Conservation (phyloP, 1,140 invertebrate species). For the Maniola jurtina region DNA sequence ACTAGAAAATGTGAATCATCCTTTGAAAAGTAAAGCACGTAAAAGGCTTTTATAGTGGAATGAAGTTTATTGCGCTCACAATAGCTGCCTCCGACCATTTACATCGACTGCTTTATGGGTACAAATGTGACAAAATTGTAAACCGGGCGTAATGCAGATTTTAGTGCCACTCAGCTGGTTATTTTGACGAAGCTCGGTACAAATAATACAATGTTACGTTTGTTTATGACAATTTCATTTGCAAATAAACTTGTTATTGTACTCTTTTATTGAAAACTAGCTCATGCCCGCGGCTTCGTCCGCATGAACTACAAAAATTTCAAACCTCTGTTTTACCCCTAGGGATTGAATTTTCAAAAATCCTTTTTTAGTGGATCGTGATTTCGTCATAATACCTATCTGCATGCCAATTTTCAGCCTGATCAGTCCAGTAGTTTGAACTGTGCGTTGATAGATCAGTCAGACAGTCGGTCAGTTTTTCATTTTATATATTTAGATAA, state of each 20-base stretch:
- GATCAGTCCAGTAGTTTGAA: too few species aligned
- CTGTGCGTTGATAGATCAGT: too few species aligned
- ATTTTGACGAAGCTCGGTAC: conserved; percentile 13
- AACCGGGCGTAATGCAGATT: conserved; percentile 39
- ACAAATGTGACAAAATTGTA: conserved; percentile 56
- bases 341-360: too few species aligned
- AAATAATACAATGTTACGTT: conserved; percentile 1
- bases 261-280: too few species aligned
- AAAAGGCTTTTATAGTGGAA: conserved; percentile 42
- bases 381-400: too few species aligned
- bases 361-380: too few species aligned
- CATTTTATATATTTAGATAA: background rate
- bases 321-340: too few species aligned
- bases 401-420: too few species aligned
- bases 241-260: background rate
- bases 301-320: too few species aligned
- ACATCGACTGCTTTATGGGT: conserved; percentile 52
- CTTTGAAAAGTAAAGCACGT: conserved; percentile 28
- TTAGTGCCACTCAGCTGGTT: conserved; percentile 27
- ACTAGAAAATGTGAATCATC: background rate
- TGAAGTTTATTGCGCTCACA: conserved; percentile 55
- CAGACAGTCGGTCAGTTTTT: background rate
- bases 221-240: background rate
- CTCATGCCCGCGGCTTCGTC: too few species aligned
- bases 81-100: conserved; percentile 45